Conservation (phyloP, 1,140 invertebrate genomes). For the Hypothenemus hampei region DNA sequence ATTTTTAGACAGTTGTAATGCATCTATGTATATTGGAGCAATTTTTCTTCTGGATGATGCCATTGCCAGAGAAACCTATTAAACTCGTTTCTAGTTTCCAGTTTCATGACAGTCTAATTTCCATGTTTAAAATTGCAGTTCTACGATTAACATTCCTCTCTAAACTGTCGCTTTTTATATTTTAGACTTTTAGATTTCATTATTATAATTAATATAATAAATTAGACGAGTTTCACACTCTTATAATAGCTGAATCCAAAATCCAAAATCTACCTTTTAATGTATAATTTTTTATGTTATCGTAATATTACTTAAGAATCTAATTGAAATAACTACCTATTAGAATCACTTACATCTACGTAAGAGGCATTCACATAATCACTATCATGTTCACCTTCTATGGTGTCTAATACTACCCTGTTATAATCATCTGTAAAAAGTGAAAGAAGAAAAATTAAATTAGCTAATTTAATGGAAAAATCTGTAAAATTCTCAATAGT, state of each 20-base stretch:
- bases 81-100: no score
- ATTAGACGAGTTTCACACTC: neutral
- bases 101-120: no score
- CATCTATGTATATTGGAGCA: no score
- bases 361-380: slow-evolving; percentile 97
- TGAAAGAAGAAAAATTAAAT: slow-evolving; percentile 13
- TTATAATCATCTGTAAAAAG: slow-evolving; percentile 88
- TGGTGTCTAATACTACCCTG: slow-evolving; percentile 83
- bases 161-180: neutral
- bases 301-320: neutral
- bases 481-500: neutral
- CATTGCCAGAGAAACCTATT: no score
- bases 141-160: no score
- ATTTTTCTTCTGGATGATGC: no score
- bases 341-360: slow-evolving; percentile 77
- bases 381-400: slow-evolving; percentile 73
- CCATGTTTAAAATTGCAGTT: no score
- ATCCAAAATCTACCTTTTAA: no score
- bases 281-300: neutral
- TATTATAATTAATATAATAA: neutral
- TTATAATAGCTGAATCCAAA: no score
- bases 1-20: no score
- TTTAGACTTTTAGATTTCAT: neutral
- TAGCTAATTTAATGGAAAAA: neutral
- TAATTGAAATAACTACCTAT: neutral